Evolutionary conservation across 2,888 invertebrate species (phyloP), one percentile per base, ranked within the genome.

Genomic region (Syrista parreyssii): DNA sequence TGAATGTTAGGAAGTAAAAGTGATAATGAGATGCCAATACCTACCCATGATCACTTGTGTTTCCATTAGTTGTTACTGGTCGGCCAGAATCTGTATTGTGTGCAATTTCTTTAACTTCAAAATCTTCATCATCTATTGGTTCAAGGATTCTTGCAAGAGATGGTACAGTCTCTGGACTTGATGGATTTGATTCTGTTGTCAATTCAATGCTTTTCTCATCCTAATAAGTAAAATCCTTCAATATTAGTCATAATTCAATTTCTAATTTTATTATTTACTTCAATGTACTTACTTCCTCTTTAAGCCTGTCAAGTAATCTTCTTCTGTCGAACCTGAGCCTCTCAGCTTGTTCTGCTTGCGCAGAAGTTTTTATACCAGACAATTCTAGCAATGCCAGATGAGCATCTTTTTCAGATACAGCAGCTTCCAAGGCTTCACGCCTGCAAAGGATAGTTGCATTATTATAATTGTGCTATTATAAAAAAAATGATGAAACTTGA

Each of bases 391-490:
- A 93, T 0, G 97, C 97, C 85, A 98, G 94, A 91, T 96, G 96
- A 15, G 97, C 95, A 91, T 98, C 98, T 90, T 97, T 97, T 88
- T 97, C 97, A 87, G 96, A 96, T 80, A 98, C 95, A 4, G 96
- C 95, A 79, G 95, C 95, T 92, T 97, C 95, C 81, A 98, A 92
- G 76, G 97, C 95, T 92, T 98, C 97, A 92, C 96, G 95, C 89
- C 97, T 97, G 90, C 32, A 90, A 89, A 40, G 40, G 4, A 40
- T 40, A 15, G 40, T 34, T 3, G 15, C 4, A 69, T 40, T 32
- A 30, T 68, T 71, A 31, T 33, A 74, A 71, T 68, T 73, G 12
- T n/a, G 75, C 15, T 40, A 40, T 40, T n/a, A 68, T 69, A 68
- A 11, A 31, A 77, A 23, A 30, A 76, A 75, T 23, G 78, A 32